Evolutionary conservation across 2,797 vertebrate genomes (phyloP).

Genomic region (Psittacula derbiana): DNA sequence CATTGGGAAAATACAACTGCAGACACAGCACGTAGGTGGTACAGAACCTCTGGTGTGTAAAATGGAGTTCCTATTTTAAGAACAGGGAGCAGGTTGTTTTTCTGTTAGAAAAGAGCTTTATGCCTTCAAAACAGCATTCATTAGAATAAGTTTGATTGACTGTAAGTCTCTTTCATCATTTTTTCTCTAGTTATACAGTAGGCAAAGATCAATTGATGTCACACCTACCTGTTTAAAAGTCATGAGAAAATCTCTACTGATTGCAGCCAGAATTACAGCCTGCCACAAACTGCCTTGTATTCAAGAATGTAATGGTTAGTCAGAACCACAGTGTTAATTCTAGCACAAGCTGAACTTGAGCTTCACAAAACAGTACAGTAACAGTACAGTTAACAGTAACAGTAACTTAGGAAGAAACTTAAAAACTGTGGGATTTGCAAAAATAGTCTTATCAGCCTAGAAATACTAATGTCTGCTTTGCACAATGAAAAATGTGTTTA

Average conservation of each 20-base stretch:
- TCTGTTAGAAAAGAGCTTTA: neutral
- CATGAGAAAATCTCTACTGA: conserved; percentile 38
- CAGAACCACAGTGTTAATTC: neutral
- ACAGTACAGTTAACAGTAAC: neutral
- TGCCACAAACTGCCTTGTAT: neutral
- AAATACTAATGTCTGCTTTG: neutral
- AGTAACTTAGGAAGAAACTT: neutral
- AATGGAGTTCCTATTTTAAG: neutral
- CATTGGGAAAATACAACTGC: neutral
- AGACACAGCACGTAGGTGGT: neutral
- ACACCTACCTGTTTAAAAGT: conserved; percentile 44
- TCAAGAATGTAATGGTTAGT: neutral
- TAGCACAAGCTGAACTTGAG: neutral
- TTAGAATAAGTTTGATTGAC: conserved; percentile 13
- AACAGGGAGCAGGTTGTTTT: neutral
- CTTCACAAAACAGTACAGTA: neutral
- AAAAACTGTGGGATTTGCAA: neutral
- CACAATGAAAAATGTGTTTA: neutral
- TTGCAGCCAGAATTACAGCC: conserved; percentile 37
- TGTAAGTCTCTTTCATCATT: neutral
- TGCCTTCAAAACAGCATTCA: neutral
- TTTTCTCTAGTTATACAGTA: conserved; percentile 24
- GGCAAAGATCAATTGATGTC: conserved; percentile 39
- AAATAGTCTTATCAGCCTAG: neutral
- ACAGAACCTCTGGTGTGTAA: neutral